Evolutionary conservation across 2,797 vertebrate species (phyloP).

Genomic region (Enteromius afrohamiltoni): DNA sequence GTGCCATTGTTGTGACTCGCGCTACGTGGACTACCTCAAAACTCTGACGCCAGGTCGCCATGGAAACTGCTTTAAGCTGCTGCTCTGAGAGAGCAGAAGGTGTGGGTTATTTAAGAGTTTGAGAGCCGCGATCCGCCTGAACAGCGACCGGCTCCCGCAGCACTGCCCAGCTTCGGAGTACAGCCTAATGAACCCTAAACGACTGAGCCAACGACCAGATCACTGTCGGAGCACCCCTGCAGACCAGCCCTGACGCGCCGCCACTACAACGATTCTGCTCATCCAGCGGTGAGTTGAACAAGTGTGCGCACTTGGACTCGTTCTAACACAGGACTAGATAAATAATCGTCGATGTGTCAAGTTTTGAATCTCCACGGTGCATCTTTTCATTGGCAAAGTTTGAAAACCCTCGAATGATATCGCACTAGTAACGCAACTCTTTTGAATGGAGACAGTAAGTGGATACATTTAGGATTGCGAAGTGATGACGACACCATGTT

Average conservation of each 20-base stretch:
- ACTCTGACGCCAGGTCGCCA: constrained; percentile 84
- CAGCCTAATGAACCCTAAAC: constrained; percentile 36
- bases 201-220: constrained; percentile 37
- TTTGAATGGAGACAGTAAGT: neutral
- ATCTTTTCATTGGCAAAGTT: constrained; percentile 11
- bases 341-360: neutral
- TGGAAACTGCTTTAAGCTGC: constrained; percentile 86
- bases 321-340: neutral
- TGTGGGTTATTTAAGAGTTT: constrained; percentile 72
- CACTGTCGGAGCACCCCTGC: constrained; percentile 52
- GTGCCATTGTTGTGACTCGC: constrained; percentile 58
- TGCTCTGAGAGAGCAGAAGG: constrained; percentile 73
- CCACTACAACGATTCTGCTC: constrained; percentile 45
- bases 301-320: constrained; percentile 7
- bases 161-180: constrained; percentile 34
- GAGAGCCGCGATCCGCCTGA: constrained; percentile 82
- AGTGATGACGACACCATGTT: neutral
- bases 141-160: constrained; percentile 73
- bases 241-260: constrained; percentile 35
- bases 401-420: neutral
- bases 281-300: constrained; percentile 60
- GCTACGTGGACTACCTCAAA: constrained; percentile 71
- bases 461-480: neutral
- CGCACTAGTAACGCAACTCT: neutral
- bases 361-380: neutral